Base-by-base conservation (phyloP, 2,888 invertebrate genomes). In the Julus scandinavius region DNA sequence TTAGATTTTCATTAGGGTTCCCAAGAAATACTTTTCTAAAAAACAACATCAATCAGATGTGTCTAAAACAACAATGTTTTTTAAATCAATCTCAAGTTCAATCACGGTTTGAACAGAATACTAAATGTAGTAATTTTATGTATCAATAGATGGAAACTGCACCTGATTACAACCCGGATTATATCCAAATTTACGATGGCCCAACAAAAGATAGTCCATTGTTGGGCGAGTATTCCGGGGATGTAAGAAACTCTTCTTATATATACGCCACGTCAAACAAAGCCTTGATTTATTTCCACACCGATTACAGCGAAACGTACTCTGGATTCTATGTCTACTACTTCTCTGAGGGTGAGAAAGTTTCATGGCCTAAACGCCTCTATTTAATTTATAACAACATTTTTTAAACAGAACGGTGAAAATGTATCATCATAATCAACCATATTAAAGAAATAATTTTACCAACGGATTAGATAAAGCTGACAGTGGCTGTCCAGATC, bases 121-220 rank as follows among this genome's bases (percentile, higher is more conserved):
- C 29, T 29, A 29, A 80, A 38, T 49, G 49, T 9, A 72, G 9
- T 72, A 29, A 29, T 11, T 72, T 72, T 63, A 13, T 15, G 5
- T 63, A 20, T 63, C 3, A 63, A 63, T 72, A 72, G 72, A 29
- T 72, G 72, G 72, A 72, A 72, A 11, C 17, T 72, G 72, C 29
- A 4, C 72, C 72, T 38, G 80, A 80, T 13, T 80, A 38, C 38
- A 29, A 29, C 29, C 29, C 29, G 29, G 29, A 29, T 29, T 29
- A 29, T 29, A 80, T 80, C 38, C 38, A 80, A 80, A 80, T 80
- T 80, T 80, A 13, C 80, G 80, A 80, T 80, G 80, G 80, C 11
- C 80, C 11, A 38, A 38, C 38, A 29, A 38, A 13, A 11, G 38
- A 80, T 13, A 80, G 38, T 38, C 1, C 29, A 9, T 13, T 29